These are phyloP conservation scores for Griposia aprilina DNA, from an alignment of 2,888 invertebrate species.

Conservation along the genomic window DNA sequence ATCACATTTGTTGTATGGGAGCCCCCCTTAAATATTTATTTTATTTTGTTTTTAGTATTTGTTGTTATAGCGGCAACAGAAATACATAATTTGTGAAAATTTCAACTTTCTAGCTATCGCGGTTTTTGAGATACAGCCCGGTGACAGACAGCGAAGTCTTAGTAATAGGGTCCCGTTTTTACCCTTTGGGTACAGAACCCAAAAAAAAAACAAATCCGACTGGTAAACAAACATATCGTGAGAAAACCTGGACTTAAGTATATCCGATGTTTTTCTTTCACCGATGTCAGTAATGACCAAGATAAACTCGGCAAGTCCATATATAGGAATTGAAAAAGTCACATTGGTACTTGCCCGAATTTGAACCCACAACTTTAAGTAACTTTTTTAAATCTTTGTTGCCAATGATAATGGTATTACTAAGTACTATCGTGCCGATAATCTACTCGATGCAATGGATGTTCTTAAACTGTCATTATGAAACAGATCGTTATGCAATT, in stretches of 20 bases:
- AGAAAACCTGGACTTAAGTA: too few relatives aligned
- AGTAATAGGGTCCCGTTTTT: too few relatives aligned
- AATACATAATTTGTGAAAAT: too few relatives aligned
- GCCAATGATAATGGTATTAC: not conserved
- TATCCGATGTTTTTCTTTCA: not conserved
- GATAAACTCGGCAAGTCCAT: not conserved
- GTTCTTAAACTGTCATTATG: not conserved
- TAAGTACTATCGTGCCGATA: not conserved
- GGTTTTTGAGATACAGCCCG: too few relatives aligned
- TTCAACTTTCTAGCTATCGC: too few relatives aligned
- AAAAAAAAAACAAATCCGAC: not conserved
- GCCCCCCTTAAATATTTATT: too few relatives aligned
- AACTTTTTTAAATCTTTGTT: not conserved
- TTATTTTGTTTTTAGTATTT: too few relatives aligned
- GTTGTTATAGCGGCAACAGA: too few relatives aligned
- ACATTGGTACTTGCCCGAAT: not conserved
- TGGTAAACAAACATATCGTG: not conserved
- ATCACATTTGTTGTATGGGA: too few relatives aligned
- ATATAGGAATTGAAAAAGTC: not conserved
- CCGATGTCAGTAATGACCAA: not conserved
- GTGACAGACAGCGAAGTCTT: too few relatives aligned
- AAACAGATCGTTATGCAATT: not conserved
- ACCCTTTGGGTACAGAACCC: too few relatives aligned
- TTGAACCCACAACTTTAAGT: not conserved
- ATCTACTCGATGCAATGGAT: not conserved